Base-by-base conservation (phyloP, 2,888 invertebrate species). In the Drosophila silvestris region DNA sequence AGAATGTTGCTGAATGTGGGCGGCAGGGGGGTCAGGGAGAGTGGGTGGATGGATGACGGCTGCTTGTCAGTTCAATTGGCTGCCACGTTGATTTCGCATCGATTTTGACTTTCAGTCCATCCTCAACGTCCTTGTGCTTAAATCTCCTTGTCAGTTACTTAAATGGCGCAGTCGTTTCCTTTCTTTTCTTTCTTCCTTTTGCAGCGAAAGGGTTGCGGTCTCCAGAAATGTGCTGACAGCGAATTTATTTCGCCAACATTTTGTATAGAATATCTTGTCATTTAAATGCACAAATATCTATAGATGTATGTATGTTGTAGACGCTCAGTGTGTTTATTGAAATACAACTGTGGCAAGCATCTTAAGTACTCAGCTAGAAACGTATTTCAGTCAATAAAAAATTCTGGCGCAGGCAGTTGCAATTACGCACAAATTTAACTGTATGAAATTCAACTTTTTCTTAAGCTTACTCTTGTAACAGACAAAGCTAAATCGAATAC, bases 41-140 rank as follows among this genome's bases (percentile, higher is more conserved):
- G 5, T 33, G 51, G 19, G 33, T 28, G 35, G 22, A 35, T 28
- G 28, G 41, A 10, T 12, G 41, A n/a, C 5, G 41, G 7, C 47
- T 60, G 59, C n/a, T 57, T 60, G 62, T 73, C 69, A 66, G 59
- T 82, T 70, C 74, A 68, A 85, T 70, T 88, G 85, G 68, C 79
- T 79, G 81, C 64, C 86, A 79, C 73, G 77, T 77, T 82, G 83
- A 74, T 71, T 77, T 71, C 52, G 39, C 74, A 85, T 80, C 83
- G 77, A 88, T 77, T 88, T 65, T 77, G 71, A 72, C 72, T 73
- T 69, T 74, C 70, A 56, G 47, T 69, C 51, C 53, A 53, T 61
- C 44, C 41, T 52, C 51, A 39, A 3, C 33, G 16, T 32, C 57
- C 50, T 67, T 66, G 35, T 44, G 28, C 64, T 61, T 51, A 65